phyloP scores from a whole-genome alignment of 1,140 invertebrate species.

The Periplaneta americana region DNA sequence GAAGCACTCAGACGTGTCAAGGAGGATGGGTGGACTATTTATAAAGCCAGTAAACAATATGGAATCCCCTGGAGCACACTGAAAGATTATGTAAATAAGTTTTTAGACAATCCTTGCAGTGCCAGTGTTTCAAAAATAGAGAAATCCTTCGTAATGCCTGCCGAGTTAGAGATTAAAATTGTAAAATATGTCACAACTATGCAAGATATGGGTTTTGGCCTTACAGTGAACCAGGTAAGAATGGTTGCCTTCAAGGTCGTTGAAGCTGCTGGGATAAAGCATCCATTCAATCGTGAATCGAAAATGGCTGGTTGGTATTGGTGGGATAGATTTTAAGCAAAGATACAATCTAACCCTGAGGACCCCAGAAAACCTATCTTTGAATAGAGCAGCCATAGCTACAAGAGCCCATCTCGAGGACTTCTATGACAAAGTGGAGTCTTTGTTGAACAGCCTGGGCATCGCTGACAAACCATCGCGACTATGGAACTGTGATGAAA shows the following conservation, averaged over 20 bases:
- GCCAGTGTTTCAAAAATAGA: not conserved
- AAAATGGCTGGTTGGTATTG: slow-evolving; percentile 1
- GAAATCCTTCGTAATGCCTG: not conserved
- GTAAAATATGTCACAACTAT: not conserved
- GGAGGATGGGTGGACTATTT: not conserved
- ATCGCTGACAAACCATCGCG: not conserved
- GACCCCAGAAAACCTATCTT: not conserved
- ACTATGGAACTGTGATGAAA: not conserved
- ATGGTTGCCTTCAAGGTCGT: not conserved
- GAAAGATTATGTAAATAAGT: not conserved
- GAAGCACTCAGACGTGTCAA: not conserved
- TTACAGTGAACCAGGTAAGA: not conserved
- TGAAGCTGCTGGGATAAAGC: not conserved
- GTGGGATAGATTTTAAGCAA: slow-evolving; percentile 3
- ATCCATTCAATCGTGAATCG: not conserved
- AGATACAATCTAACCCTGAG: not conserved
- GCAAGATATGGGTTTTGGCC: not conserved
- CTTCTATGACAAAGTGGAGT: not conserved
- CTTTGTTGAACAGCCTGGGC: not conserved
- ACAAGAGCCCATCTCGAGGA: not conserved
- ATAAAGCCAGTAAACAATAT: not conserved
- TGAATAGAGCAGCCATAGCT: not conserved
- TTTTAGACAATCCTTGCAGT: not conserved
- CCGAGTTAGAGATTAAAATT: not conserved
- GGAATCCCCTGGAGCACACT: not conserved